A percentile compares a stretch with the other conserved stretches of the same genome.
These are phyloP conservation scores for Girardinichthys multiradiatus DNA, from an alignment of 2,113 vertebrate species.

Conservation along the genomic window DNA sequence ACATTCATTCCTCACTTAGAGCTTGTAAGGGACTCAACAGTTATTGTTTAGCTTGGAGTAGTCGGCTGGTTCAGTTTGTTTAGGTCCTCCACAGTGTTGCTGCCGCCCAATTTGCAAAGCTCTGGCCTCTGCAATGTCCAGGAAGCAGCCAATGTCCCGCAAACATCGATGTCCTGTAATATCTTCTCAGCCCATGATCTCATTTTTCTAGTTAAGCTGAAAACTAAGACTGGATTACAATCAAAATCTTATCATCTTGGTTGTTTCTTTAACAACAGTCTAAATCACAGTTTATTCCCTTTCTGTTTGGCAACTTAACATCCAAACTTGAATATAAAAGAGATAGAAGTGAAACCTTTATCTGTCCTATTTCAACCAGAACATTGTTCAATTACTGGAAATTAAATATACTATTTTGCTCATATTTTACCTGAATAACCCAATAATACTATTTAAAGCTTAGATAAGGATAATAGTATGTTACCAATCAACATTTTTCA, in stretches of 20 bases:
- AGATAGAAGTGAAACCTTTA: background rate
- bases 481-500: background rate
- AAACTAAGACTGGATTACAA: constrained; percentile 4
- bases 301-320: background rate
- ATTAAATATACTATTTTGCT: background rate
- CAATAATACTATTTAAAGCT: background rate
- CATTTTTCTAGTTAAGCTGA: background rate
- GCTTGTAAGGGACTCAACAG: constrained; percentile 41
- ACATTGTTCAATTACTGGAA: background rate
- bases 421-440: background rate
- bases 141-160: constrained; percentile 10
- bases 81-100: constrained; percentile 31
- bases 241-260: background rate
- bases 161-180: constrained; percentile 3
- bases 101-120: constrained; percentile 45
- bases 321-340: background rate
- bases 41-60: constrained; percentile 56
- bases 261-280: background rate
- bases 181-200: background rate
- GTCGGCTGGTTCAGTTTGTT: constrained; percentile 51
- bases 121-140: constrained; percentile 17
- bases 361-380: background rate
- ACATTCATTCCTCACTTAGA: constrained; percentile 48
- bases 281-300: background rate
- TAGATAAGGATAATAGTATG: background rate